Conservation (phyloP, 2,113 vertebrate genomes). For the Melanerpes formicivorus region DNA sequence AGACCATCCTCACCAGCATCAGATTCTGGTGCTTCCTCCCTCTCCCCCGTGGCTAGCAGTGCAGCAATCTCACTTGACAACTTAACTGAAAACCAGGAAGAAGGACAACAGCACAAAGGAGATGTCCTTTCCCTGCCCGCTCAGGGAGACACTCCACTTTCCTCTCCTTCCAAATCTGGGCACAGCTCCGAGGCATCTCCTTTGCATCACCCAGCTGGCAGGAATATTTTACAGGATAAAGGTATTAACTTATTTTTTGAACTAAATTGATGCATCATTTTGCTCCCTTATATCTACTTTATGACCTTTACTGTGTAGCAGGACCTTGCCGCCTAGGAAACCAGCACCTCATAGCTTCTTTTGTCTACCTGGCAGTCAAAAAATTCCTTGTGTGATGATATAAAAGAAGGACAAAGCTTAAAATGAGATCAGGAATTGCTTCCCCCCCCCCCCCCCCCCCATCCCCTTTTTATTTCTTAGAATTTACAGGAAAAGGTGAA, state of each 20-base stretch:
- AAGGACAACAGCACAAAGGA: slow-evolving; percentile 49
- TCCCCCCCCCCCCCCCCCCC: not conserved
- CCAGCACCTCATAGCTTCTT: not conserved
- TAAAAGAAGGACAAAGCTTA: not conserved
- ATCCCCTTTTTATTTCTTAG: not conserved
- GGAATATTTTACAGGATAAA: slow-evolving; percentile 67
- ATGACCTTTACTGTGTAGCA: not conserved
- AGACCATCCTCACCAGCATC: slow-evolving; percentile 80
- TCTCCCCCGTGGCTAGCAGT: slow-evolving; percentile 72
- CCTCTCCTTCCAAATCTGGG: slow-evolving; percentile 73
- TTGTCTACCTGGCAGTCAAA: not conserved
- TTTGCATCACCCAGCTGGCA: slow-evolving; percentile 66
- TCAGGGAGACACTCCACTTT: slow-evolving; percentile 61
- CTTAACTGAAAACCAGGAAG: slow-evolving; percentile 66
- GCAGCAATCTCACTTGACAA: slow-evolving; percentile 73
- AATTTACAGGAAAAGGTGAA: too few relatives aligned
- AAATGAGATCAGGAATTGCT: not conserved
- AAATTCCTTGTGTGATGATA: not conserved
- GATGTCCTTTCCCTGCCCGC: slow-evolving; percentile 40
- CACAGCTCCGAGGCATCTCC: slow-evolving; percentile 77
- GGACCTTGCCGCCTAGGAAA: not conserved
- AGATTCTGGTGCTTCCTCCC: slow-evolving; percentile 79
- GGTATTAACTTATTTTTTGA: slow-evolving; percentile 55
- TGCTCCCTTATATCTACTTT: not conserved
- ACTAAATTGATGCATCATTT: slow-evolving; percentile 14